Conservation (phyloP, 2,888 invertebrate species). For the Brachycybe producta region DNA sequence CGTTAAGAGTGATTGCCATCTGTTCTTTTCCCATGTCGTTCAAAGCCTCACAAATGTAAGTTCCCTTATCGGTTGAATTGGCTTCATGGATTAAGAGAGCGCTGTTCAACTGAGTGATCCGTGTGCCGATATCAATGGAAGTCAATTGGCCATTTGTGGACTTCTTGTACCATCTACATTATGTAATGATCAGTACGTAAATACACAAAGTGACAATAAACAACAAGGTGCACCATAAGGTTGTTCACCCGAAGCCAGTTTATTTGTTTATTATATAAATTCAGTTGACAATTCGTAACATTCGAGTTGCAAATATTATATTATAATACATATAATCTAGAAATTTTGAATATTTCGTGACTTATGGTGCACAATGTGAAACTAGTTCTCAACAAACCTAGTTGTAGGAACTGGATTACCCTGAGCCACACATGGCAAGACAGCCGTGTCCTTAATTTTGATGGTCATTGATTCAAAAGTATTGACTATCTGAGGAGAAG, state of each 20-base stretch:
- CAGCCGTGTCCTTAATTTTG: not conserved
- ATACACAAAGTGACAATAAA: too few species aligned
- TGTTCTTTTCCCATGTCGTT: slow-evolving; percentile 4
- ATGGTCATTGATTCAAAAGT: not conserved
- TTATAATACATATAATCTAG: too few species aligned
- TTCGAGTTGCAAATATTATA: too few species aligned
- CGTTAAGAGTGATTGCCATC: not conserved
- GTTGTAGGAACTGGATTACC: slow-evolving; percentile 13
- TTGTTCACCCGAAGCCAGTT: too few species aligned
- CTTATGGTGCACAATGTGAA: too few species aligned
- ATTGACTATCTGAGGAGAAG: too few species aligned
- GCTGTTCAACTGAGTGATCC: slow-evolving; percentile 37
- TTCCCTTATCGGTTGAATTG: not conserved
- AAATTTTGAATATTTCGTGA: too few species aligned
- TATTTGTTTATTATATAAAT: too few species aligned
- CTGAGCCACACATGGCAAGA: slow-evolving; percentile 13
- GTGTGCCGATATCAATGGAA: not conserved
- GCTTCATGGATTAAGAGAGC: slow-evolving; percentile 1
- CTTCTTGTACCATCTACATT: not conserved
- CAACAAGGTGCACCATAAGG: too few species aligned
- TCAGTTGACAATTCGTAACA: too few species aligned
- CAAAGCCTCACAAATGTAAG: not conserved
- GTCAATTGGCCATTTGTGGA: not conserved
- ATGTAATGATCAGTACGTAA: too few species aligned
- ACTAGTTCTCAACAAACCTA: too few species aligned